Base-by-base conservation (phyloP, 2,113 vertebrate species). In the Sinocyclocheilus grahami region DNA sequence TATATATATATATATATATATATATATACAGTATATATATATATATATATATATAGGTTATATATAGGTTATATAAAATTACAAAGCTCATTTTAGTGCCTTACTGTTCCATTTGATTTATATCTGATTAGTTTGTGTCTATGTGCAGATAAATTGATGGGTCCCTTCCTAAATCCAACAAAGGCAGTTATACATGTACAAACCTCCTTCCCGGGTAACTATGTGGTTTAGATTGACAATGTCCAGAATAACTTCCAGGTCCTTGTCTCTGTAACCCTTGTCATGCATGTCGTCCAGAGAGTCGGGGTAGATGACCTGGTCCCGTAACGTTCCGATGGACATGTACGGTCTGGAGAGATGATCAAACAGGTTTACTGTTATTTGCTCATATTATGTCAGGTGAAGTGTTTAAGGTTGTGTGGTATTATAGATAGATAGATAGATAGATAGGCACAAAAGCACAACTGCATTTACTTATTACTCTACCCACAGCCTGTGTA, bases 261-360 rank as follows among this genome's bases (percentile, higher is more conserved):
- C 96, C 42, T 92, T 94, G 91, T 99, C 98, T n/a, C 93, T 92
- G 86, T 96, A 95, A 69, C 97, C 97, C 87, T 96, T 97, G 33
- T 94, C 92, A 0, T 94, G 94, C 98, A 99, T 97, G 91, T 98
- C 97, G 83, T 97, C 97, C 91, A 96, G 93, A 0, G 96, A 97
- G 91, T 99, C 98, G 0, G 98, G 98, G 91, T 99, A 99, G 91
- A 99, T 99, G 63, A 99, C 98, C 93, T 99, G 98, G 92, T 99
- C 98, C 22, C 98, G 95, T 53, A 99, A 95, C 0, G 97, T 96
- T 87, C 98, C 98, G 82, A 99, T 94, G 55, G 98, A 99, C 98
- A 99, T 99, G 87, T 99, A 99, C 3, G 98, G 98, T 91, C 98
- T 99, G 89, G 62, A 79, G 91, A 89, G 88, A 8, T 20, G n/a